These are phyloP conservation scores for Arnoldichthys spilopterus DNA, from an alignment of 2,797 vertebrate species.

Conservation along the genomic window DNA sequence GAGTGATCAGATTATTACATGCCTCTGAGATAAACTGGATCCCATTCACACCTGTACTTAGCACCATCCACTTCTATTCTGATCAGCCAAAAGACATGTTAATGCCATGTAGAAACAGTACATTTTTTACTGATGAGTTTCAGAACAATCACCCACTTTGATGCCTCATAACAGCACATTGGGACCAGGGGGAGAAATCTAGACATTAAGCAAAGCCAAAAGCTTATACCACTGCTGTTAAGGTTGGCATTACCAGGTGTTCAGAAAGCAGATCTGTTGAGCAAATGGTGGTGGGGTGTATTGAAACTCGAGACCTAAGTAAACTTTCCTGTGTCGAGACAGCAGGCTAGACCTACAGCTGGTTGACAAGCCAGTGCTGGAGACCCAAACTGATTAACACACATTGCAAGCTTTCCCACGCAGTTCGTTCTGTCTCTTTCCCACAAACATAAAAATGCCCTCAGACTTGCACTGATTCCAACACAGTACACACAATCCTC, in stretches of 20 bases:
- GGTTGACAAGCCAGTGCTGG: conserved; percentile 28
- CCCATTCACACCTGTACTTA: too few species aligned
- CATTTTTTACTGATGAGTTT: background rate
- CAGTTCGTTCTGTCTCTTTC: background rate
- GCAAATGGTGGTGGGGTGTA: background rate
- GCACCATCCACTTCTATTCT: too few species aligned
- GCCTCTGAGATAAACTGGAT: too few species aligned
- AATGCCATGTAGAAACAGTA: background rate
- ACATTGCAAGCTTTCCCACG: conserved; percentile 20
- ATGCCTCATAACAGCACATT: background rate
- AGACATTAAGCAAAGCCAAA: background rate
- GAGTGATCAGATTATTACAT: too few species aligned
- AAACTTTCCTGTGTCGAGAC: conserved; percentile 20
- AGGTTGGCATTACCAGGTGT: background rate
- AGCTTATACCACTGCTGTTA: background rate
- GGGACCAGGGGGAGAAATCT: background rate
- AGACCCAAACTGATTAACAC: conserved; percentile 40
- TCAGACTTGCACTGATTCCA: conserved; percentile 14
- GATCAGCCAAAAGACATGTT: background rate
- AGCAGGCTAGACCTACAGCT: conserved; percentile 19
- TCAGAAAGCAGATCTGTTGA: background rate
- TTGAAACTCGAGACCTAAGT: conserved; percentile 8
- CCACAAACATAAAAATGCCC: background rate
- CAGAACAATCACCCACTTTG: too few species aligned
- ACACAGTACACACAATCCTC: conserved; percentile 1